phyloP scores from a whole-genome alignment of 2,113 vertebrate genomes.

The Cathartes aura region DNA sequence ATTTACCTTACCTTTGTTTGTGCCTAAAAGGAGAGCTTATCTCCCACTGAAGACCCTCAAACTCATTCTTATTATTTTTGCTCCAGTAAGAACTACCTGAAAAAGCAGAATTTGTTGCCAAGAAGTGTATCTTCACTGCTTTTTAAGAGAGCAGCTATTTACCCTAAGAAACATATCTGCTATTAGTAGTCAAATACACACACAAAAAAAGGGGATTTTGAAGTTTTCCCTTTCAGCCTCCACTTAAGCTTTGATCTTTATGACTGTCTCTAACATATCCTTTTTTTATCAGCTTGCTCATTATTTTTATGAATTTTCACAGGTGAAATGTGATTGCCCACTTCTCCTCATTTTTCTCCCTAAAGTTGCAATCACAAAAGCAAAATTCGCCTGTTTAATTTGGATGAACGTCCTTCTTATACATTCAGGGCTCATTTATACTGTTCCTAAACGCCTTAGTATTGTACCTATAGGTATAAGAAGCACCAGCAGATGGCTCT shows the following conservation, averaged over 20 bases:
- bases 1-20: background rate
- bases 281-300: background rate
- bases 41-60: background rate
- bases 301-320: background rate
- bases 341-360: background rate
- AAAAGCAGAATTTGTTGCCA: background rate
- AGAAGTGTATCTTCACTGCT: background rate
- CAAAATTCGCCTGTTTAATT: background rate
- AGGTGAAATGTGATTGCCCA: background rate
- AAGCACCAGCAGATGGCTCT: constrained; percentile 80
- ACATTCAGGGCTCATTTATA: background rate
- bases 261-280: background rate
- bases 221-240: background rate
- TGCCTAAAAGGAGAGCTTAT: background rate
- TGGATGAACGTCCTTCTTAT: background rate
- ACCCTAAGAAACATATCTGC: background rate
- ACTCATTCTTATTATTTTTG: background rate
- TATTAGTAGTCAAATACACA: background rate
- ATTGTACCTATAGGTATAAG: background rate
- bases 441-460: background rate
- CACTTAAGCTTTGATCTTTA: background rate
- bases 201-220: background rate
- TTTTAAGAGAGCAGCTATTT: background rate
- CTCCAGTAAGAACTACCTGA: background rate
- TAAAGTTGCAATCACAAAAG: background rate